Percentiles rank a stretch among this genome's conserved stretches.
Evolutionary conservation across 2,113 vertebrate genomes (phyloP).

Genomic region (Stomatorhinus ivindoensis): DNA sequence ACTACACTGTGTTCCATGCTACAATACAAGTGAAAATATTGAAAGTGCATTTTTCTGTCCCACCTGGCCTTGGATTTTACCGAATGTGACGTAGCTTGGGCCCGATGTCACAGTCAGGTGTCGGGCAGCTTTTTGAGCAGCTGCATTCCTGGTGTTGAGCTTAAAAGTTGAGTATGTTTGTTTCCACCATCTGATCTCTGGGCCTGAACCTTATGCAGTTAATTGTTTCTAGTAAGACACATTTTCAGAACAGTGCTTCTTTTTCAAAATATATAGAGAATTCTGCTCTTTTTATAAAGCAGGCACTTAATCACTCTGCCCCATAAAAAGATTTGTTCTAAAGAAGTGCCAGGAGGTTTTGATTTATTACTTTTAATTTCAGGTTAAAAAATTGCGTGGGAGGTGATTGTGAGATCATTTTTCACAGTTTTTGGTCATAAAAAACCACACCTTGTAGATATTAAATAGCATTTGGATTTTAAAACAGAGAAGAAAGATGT

Average conservation of each 20-base stretch:
- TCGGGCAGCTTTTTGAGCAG: not conserved
- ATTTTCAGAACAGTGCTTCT: not conserved
- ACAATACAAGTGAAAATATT: not conserved
- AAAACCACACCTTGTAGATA: constrained; percentile 11
- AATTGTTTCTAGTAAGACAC: constrained; percentile 1
- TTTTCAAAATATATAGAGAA: constrained; percentile 7
- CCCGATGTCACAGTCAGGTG: not conserved
- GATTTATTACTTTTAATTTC: constrained; percentile 19
- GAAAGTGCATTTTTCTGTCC: not conserved
- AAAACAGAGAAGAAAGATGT: not conserved
- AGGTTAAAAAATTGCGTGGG: constrained; percentile 6
- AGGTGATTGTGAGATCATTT: constrained; percentile 13
- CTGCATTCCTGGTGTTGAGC: not conserved
- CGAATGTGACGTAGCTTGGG: not conserved
- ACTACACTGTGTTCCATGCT: not conserved
- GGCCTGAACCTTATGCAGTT: not conserved
- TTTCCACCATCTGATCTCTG: not conserved
- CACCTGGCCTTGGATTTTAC: not conserved
- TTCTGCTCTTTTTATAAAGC: constrained; percentile 6
- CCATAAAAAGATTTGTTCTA: constrained; percentile 1
- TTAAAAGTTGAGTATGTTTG: not conserved
- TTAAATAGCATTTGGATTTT: constrained; percentile 2
- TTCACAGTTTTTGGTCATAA: not conserved
- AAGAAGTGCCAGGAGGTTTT: not conserved
- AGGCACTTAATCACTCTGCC: not conserved